These are phyloP conservation scores for Staurois parvus DNA, from an alignment of 2,797 vertebrate species.

Conservation along the genomic window DNA sequence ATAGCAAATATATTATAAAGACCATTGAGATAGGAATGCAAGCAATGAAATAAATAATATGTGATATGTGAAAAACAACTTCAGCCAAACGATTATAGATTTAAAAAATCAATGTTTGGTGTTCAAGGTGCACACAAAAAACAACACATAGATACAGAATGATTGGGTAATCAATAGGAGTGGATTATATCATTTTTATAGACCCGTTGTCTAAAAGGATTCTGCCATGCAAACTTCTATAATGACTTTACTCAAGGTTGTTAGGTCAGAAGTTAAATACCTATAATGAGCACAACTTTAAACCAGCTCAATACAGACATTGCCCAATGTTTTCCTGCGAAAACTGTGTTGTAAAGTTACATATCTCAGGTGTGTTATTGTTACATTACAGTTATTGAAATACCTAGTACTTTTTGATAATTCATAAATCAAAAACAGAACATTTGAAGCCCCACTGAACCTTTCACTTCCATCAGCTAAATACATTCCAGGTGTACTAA, in stretches of 20 bases:
- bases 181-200: slow-evolving; percentile 14
- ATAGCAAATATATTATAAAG: background rate
- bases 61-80: background rate
- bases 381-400: background rate
- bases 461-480: too few species aligned
- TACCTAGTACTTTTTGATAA: background rate
- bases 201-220: background rate
- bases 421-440: too few species aligned
- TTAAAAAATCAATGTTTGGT: slow-evolving; percentile 7
- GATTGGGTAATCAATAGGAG: slow-evolving; percentile 5
- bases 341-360: background rate
- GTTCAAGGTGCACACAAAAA: slow-evolving; percentile 32
- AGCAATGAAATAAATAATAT: background rate
- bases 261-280: slow-evolving; percentile 27
- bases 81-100: background rate
- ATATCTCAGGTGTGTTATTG: background rate
- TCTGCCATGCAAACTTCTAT: slow-evolving; percentile 5
- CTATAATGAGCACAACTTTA: background rate
- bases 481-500: too few species aligned
- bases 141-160: slow-evolving; percentile 19
- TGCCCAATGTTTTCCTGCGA: background rate
- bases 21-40: background rate
- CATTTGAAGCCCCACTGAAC: too few species aligned
- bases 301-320: background rate
- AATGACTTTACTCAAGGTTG: slow-evolving; percentile 15